Evolutionary conservation across 2,888 invertebrate genomes (phyloP), one percentile per base, ranked within the genome.

Genomic region (Pseudoips prasinana): DNA sequence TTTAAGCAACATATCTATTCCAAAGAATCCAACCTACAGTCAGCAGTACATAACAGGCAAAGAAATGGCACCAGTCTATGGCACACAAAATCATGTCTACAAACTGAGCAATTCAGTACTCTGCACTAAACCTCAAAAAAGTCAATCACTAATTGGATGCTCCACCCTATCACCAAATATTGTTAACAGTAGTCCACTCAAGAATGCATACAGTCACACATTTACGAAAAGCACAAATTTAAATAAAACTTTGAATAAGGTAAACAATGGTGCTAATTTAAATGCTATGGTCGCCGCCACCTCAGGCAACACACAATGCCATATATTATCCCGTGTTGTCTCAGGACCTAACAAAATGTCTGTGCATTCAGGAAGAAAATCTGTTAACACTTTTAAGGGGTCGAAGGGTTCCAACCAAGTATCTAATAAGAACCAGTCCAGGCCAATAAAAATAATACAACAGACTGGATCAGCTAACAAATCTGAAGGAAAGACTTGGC

Each of bases 381-480:
- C 82, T 10, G 68, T 78, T 18, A 85, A 77, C 53, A 62, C 84
- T 38, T 63, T 83, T 5, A 86, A 85, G 56, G 77, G 76, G 33
- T 76, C 83, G 7, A 87, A 86, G 61, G 79, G 57, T 52, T 72
- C 80, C 10, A 41, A 55, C 7, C 81, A 84, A 62, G 61, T 60
- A 6, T 61, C 76, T 1, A 67, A 55, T 33, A 86, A 85, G 44
- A 84, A 73, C 62, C 85, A 86, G 44, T 83, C 87, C 0, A 87
- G 90, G 53, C 80, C 90, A 10, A 85, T 91, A 8, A 91, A 91
- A 66, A 91, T 91, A 41, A 88, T 91, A 45, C 91, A 90, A 53
- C 87, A 88, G 53, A 66, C 86, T 31, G 84, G 84, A 31, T 60
- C 78, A 34, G 59, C 68, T 34, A 74, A 76, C 49, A 88, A 88